phyloP scores from a whole-genome alignment of 37 sponge, comb jelly and placozoan species.

The Mnemiopsis leidyi region DNA sequence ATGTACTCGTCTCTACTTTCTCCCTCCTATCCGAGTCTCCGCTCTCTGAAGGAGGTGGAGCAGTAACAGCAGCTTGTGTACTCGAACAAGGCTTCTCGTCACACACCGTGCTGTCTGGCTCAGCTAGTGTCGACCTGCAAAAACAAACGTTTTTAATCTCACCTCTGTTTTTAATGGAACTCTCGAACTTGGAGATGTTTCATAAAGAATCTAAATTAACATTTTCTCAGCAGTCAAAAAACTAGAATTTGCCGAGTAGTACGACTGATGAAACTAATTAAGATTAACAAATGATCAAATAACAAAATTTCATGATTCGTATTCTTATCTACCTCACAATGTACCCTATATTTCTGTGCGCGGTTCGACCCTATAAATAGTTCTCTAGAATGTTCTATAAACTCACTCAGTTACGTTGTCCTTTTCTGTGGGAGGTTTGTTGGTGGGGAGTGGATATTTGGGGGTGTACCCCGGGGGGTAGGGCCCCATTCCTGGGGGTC shows the following conservation, averaged over 20 bases:
- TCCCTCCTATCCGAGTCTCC: not conserved
- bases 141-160: not conserved
- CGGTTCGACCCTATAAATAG: no score
- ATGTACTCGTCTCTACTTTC: not conserved
- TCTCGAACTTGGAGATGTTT: no score
- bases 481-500: conserved; percentile 30
- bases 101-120: conserved; percentile 27
- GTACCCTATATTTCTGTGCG: no score
- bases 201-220: no score
- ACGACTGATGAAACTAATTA: no score
- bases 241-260: no score
- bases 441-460: conserved; percentile 40
- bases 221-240: no score
- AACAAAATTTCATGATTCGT: no score
- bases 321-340: no score
- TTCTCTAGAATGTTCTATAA: no score
- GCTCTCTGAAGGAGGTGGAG: not conserved
- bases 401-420: not conserved
- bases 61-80: not conserved
- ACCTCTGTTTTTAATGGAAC: no score
- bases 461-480: conserved; percentile 24
- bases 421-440: conserved; percentile 1
- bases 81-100: not conserved
- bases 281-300: no score
- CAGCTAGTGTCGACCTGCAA: not conserved